phyloP scores from a whole-genome alignment of 2,797 vertebrate species.

The Catamblyrhynchus diadema region DNA sequence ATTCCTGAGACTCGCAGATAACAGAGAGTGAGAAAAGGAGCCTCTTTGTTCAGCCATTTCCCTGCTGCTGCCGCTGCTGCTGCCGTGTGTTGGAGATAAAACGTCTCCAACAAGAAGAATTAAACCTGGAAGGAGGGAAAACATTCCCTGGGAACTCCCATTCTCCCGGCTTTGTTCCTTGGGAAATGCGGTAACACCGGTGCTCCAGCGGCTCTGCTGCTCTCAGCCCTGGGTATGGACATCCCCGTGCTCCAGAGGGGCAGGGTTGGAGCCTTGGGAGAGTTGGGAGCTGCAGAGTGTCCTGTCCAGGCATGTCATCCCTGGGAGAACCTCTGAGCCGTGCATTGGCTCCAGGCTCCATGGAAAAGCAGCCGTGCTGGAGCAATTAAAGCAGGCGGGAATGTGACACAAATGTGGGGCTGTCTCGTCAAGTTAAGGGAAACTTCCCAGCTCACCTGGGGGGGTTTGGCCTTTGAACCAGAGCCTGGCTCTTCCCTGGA shows the following conservation, averaged over 20 bases:
- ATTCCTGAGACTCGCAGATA: constrained; percentile 29
- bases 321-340: not conserved
- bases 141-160: not conserved
- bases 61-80: constrained; percentile 3
- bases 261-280: rapidly evolving
- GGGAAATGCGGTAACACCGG: rapidly evolving
- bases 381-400: not conserved
- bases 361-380: rapidly evolving
- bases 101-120: not conserved
- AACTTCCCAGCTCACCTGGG: not conserved
- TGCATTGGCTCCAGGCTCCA: not conserved
- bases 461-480: constrained; percentile 20
- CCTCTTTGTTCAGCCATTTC: constrained; percentile 26
- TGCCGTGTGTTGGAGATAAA: not conserved
- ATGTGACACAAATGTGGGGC: constrained; percentile 30
- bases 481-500: not conserved
- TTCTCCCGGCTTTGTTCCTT: not conserved
- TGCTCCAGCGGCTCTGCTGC: not conserved
- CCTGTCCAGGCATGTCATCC: not conserved
- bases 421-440: constrained; percentile 19
- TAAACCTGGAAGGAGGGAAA: not conserved
- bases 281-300: not conserved
- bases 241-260: not conserved
- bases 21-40: not conserved
- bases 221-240: rapidly evolving